Conservation (phyloP, 2,113 vertebrate genomes). For the Gymnorhina tibicen region DNA sequence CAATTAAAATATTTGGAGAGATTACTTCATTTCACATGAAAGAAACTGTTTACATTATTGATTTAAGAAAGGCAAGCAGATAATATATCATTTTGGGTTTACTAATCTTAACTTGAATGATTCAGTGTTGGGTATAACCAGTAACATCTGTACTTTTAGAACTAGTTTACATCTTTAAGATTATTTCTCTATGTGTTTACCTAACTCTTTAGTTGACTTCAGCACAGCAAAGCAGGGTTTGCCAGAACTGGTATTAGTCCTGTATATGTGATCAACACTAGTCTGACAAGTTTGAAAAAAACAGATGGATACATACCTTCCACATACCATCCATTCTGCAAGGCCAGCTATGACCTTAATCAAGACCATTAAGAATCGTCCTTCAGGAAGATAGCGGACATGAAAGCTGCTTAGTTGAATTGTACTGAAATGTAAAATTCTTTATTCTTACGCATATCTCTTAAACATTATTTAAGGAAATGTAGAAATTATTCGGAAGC, state of each 20-base stretch:
- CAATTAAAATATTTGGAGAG: neutral
- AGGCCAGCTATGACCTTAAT: neutral
- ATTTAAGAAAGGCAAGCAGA: neutral
- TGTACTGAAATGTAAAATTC: neutral
- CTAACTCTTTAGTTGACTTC: neutral
- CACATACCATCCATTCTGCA: neutral
- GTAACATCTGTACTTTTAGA: neutral
- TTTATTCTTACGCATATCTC: neutral
- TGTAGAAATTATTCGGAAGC: neutral
- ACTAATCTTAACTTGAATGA: neutral
- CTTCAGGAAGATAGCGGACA: neutral
- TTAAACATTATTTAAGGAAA: neutral
- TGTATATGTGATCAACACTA: neutral
- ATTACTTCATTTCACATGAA: neutral
- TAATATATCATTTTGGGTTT: neutral
- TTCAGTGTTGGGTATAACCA: neutral
- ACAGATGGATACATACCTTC: neutral
- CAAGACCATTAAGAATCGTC: neutral
- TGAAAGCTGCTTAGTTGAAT: neutral
- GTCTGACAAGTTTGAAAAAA: neutral
- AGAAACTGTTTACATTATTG: neutral
- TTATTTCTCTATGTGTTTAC: neutral
- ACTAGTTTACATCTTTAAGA: neutral
- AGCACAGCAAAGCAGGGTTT: neutral
- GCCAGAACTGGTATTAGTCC: neutral